Percentiles rank a stretch among this genome's conserved stretches.
These are phyloP conservation scores for Melipona bicolor DNA, from an alignment of 2,888 invertebrate species.

Conservation along the genomic window DNA sequence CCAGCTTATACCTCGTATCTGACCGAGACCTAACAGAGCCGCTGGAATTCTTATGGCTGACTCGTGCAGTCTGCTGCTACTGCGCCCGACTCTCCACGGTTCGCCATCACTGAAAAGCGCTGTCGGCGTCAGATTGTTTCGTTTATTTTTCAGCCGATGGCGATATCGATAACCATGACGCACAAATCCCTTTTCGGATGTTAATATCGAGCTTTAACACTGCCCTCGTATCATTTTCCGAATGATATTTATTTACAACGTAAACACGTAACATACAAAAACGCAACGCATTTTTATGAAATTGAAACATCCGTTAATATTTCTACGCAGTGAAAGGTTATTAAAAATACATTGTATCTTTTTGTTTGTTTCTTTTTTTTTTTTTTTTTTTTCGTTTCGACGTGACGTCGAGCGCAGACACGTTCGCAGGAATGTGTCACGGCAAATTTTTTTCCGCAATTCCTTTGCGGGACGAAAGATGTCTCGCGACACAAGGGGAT, in stretches of 20 bases:
- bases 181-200: conserved; percentile 1
- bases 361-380: not conserved
- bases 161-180: conserved; percentile 28
- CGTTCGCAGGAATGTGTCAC: not conserved
- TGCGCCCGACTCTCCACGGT: conserved; percentile 2
- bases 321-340: not conserved
- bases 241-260: not conserved
- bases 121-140: conserved; percentile 14
- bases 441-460: not conserved
- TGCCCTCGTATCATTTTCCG: not conserved
- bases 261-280: not conserved
- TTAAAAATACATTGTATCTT: not conserved
- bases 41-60: conserved; percentile 57
- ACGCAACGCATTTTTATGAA: not conserved
- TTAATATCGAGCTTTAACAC: not conserved
- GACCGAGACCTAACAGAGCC: conserved; percentile 26
- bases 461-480: not conserved
- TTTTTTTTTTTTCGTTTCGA: not conserved
- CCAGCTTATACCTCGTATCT: conserved; percentile 22
- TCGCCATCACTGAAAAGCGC: not conserved
- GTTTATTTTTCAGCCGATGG: conserved; percentile 6
- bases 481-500: not conserved
- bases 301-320: not conserved
- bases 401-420: not conserved
- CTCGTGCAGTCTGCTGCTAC: conserved; percentile 48